A percentile compares a stretch with the other conserved stretches of the same genome.
Evolutionary conservation across 2,113 vertebrate species (phyloP).

Genomic region (Cyphomyrus plagiostoma): DNA sequence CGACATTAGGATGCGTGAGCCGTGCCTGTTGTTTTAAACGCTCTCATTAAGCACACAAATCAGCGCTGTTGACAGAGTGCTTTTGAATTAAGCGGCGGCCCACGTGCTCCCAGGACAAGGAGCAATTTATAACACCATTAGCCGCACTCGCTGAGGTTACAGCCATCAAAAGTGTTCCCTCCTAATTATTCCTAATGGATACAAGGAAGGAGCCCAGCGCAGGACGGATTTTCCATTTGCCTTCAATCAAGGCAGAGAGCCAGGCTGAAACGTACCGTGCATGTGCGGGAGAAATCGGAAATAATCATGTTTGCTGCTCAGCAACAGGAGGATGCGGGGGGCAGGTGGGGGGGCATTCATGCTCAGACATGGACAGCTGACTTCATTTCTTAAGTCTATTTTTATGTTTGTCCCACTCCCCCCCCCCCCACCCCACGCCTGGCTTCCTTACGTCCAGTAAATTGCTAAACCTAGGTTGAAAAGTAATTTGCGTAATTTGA

Average conservation of each 20-base stretch:
- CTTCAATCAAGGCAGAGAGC: slow-evolving; percentile 95
- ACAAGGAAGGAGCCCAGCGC: slow-evolving; percentile 95
- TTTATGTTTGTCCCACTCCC: slow-evolving; percentile 10
- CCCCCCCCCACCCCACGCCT: neutral
- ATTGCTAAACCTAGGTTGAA: slow-evolving; percentile 6
- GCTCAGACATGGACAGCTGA: neutral
- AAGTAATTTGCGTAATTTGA: slow-evolving; percentile 5
- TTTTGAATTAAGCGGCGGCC: slow-evolving; percentile 99
- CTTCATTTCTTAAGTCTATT: slow-evolving; percentile 20
- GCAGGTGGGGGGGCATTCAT: neutral
- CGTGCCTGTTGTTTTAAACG: slow-evolving; percentile 98
- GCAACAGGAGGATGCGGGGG: slow-evolving; percentile 44
- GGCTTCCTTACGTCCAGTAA: neutral
- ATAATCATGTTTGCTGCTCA: slow-evolving; percentile 81
- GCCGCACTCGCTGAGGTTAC: slow-evolving; percentile 99
- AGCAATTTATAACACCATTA: slow-evolving; percentile 99
- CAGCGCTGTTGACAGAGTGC: slow-evolving; percentile 99
- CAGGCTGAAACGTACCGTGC: slow-evolving; percentile 86
- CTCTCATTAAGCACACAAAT: slow-evolving; percentile 99
- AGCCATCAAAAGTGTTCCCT: slow-evolving; percentile 99
- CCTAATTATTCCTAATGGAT: slow-evolving; percentile 99
- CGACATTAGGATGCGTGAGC: slow-evolving; percentile 99
- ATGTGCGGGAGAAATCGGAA: slow-evolving; percentile 77
- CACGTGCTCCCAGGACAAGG: slow-evolving; percentile 96
- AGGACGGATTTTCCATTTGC: slow-evolving; percentile 99